Base-by-base conservation (phyloP, 64 coral and sea anemone genomes). In the Pocillopora verrucosa region DNA sequence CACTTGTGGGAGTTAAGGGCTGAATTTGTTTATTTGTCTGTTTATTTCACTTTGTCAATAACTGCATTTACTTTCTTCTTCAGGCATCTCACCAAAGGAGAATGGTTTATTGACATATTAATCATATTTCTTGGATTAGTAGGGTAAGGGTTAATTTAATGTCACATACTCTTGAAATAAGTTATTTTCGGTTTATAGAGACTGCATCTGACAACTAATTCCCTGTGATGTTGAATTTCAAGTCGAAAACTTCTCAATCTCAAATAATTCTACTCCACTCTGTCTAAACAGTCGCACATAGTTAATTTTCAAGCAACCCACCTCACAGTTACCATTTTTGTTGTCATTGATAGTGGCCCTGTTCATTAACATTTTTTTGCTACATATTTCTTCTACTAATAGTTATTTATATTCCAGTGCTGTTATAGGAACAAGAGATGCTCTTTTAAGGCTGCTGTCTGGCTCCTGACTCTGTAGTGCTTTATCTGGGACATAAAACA, bases 381-480 rank as follows among this genome's bases (percentile, higher is more conserved):
- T 70, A 9, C 1, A 19, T 9, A 67, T 70, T 70, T 26, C 67
- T 70, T 25, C 10, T 70, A 70, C 11, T 70, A 9, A 70, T 10
- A 70, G 1, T 70, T 70, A 15, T 30, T 17, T 56, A 5, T 68
- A 24, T 69, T 84, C 7, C 65, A 85, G 82, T 34, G 82, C 82
- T 26, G 65, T 85, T 57, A 85, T 85, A 85, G 82, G 82, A 70
- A 85, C 82, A 85, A 85, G 82, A 72, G 82, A 85, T 72, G 82
- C 82, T 67, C 82, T 85, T 56, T n/a, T 85, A 16, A 57, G 82
- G 41, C 82, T 85, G 69, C 37, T 85, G 65, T 36, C 63, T 10
- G 82, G 82, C 36, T 68, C 82, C 9, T 85, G 14, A 72, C 13
- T 70, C 10, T 16, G 4, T 20, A n/a, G 64, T 24, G 25, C 22